Evolutionary conservation across 2,888 invertebrate genomes (phyloP).

Genomic region (Pteria penguin): DNA sequence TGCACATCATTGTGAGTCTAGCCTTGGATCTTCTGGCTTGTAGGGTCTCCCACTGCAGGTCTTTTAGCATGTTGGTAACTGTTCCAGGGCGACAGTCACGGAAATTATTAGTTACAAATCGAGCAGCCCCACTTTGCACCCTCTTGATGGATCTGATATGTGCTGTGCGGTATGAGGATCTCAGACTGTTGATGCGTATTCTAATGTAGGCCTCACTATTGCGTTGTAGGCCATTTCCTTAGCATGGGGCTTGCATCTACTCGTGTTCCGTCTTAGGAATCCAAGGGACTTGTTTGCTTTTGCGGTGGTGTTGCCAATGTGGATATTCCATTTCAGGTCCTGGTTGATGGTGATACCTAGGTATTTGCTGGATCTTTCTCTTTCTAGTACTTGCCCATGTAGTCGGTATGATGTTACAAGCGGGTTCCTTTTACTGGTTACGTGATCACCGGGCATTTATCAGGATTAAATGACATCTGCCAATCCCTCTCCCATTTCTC

Average conservation of each 20-base stretch:
- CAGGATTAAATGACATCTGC: constrained; percentile 3
- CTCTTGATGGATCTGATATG: no score
- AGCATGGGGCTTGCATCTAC: background rate
- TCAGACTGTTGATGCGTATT: constrained; percentile 34
- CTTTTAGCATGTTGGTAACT: constrained; percentile 1
- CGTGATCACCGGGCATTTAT: background rate
- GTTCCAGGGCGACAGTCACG: background rate
- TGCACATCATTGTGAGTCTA: background rate
- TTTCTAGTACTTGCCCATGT: background rate
- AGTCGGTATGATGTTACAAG: background rate
- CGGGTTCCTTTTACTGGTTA: background rate
- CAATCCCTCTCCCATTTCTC: background rate
- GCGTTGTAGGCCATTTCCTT: constrained; percentile 32
- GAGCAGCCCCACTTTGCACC: constrained; percentile 34
- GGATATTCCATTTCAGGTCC: background rate
- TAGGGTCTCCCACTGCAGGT: background rate
- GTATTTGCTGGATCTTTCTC: background rate
- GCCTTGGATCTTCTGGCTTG: background rate
- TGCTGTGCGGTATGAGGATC: constrained; percentile 32
- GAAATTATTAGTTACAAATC: background rate
- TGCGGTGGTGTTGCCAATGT: background rate
- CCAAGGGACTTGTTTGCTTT: constrained; percentile 5
- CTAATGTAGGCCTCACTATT: constrained; percentile 29
- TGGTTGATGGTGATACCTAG: no score
- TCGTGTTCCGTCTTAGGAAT: background rate